phyloP scores from a whole-genome alignment of 2,888 invertebrate genomes.

The Philonicus albiceps region DNA sequence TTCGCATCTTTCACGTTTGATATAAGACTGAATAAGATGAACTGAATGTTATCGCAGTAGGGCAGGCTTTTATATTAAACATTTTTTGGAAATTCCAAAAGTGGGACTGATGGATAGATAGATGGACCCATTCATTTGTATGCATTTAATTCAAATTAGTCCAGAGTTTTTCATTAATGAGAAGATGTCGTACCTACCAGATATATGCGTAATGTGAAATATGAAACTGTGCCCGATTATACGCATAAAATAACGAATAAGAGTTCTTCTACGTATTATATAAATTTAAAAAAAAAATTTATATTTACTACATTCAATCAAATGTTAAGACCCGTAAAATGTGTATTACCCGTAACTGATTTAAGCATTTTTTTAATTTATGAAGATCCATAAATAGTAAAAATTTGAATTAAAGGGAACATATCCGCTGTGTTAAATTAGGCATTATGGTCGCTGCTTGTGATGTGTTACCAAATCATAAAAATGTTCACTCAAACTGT shows the following conservation, averaged over 20 bases:
- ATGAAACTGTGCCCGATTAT: not conserved
- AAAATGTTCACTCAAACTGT: not conserved
- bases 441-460: not conserved
- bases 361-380: not conserved
- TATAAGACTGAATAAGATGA: not conserved
- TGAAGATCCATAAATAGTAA: not conserved
- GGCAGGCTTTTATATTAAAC: slow-evolving; percentile 17
- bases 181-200: not conserved
- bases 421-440: not conserved
- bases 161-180: not conserved
- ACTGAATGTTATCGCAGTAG: slow-evolving; percentile 7
- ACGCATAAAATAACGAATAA: not conserved
- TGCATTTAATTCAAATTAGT: not conserved
- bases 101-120: not conserved
- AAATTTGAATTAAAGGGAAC: not conserved
- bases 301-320: not conserved
- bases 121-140: not conserved
- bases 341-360: not conserved
- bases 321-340: not conserved
- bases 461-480: not conserved
- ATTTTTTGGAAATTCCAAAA: not conserved
- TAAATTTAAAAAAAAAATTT: not conserved
- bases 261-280: not conserved
- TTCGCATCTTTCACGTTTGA: not conserved
- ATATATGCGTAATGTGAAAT: not conserved